Evolutionary conservation across 2,113 vertebrate species (phyloP).

Genomic region (Oryzias celebensis): DNA sequence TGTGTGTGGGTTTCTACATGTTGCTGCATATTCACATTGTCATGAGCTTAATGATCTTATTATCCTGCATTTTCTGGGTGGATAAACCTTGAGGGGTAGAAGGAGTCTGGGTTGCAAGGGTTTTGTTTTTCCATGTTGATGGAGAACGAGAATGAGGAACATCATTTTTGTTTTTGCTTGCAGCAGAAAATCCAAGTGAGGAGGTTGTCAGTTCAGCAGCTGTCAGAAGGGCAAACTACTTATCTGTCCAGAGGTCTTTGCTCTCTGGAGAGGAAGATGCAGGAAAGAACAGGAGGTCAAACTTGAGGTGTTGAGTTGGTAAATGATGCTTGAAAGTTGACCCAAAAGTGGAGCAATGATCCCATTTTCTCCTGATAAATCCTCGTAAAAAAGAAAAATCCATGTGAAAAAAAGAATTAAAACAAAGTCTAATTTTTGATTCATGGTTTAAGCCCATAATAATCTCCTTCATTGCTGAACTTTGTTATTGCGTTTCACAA

Average conservation of each 20-base stretch:
- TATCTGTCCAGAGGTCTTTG: constrained; percentile 12
- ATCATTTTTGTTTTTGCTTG: constrained; percentile 5
- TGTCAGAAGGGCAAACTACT: constrained; percentile 13
- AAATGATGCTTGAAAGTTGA: not conserved
- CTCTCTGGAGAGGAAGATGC: constrained; percentile 13
- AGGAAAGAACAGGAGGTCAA: constrained; percentile 12
- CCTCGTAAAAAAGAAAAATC: not conserved
- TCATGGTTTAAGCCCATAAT: too few species aligned
- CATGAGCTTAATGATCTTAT: constrained; percentile 25
- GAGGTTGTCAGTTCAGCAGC: constrained; percentile 18
- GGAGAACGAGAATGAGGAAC: constrained; percentile 2
- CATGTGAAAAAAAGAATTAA: not conserved
- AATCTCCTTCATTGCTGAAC: too few species aligned
- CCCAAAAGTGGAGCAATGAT: not conserved
- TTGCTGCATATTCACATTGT: constrained; percentile 9
- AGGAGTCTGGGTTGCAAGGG: constrained; percentile 4
- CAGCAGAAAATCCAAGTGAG: constrained; percentile 14
- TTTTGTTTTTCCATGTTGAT: constrained; percentile 4
- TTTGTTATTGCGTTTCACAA: too few species aligned
- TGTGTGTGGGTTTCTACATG: constrained; percentile 16
- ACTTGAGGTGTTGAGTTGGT: constrained; percentile 2
- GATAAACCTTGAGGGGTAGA: not conserved
- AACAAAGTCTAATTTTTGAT: too few species aligned
- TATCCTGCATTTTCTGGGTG: constrained; percentile 5
- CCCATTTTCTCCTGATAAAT: not conserved